Conservation (phyloP, 2,888 invertebrate genomes). For the Agonopterix heracliana region DNA sequence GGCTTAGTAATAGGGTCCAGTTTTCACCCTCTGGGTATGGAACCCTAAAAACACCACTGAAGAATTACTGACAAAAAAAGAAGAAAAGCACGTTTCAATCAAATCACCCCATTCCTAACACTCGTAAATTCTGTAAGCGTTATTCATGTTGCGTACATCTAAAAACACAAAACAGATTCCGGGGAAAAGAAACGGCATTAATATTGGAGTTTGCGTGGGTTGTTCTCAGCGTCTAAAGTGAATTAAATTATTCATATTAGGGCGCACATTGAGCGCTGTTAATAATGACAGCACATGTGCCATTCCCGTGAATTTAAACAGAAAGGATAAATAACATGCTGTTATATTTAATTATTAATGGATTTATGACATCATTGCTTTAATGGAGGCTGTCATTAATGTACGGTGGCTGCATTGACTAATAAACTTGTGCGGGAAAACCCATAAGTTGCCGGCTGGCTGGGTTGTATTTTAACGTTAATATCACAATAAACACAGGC, state of each 20-base stretch:
- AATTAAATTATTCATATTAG: constrained; percentile 41
- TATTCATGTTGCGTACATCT: constrained; percentile 14
- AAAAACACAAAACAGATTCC: constrained; percentile 20
- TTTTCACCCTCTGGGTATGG: too few species aligned
- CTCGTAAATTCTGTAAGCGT: constrained; percentile 10
- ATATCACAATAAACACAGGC: too few species aligned
- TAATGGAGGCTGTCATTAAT: not conserved
- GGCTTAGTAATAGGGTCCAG: too few species aligned
- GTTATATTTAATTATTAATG: constrained; percentile 22
- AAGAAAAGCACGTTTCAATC: too few species aligned
- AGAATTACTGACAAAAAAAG: too few species aligned
- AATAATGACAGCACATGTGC: constrained; percentile 24
- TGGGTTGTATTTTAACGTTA: too few species aligned
- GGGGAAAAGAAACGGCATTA: constrained; percentile 28
- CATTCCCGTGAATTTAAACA: constrained; percentile 5
- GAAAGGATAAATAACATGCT: constrained; percentile 16
- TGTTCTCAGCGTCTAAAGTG: constrained; percentile 25
- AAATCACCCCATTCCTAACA: not conserved
- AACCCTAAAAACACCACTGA: too few species aligned
- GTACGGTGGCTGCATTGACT: constrained; percentile 1
- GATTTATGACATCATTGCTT: constrained; percentile 12
- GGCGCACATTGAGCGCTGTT: constrained; percentile 28
- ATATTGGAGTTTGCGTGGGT: constrained; percentile 26
- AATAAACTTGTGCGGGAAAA: not conserved
- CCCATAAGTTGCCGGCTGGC: not conserved